Percentiles rank a stretch among this genome's conserved stretches.
Conservation (phyloP, 2,888 invertebrate genomes). For the Vanessa cardui region DNA sequence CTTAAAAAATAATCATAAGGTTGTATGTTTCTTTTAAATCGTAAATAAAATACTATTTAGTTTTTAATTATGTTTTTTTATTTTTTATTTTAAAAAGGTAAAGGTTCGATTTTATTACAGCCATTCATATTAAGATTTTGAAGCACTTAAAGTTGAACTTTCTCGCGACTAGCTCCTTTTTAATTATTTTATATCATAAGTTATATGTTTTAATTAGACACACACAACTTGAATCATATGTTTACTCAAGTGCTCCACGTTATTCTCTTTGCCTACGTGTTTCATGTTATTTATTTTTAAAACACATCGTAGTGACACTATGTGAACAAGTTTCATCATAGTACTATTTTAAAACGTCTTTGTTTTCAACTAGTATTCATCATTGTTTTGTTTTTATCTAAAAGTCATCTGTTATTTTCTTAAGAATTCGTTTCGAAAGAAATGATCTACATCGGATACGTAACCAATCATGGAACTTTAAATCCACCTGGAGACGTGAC, state of each 20-base stretch:
- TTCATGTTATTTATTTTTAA: conserved; percentile 32
- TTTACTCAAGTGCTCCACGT: conserved; percentile 63
- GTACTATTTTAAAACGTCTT: conserved; percentile 49
- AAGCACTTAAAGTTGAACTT: neutral
- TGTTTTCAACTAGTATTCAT: conserved; percentile 35
- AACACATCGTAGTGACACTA: conserved; percentile 39
- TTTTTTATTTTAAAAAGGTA: too few species aligned
- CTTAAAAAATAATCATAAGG: neutral
- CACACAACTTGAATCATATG: conserved; percentile 58
- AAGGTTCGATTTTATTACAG: too few species aligned
- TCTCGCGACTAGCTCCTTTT: neutral
- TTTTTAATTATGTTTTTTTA: too few species aligned
- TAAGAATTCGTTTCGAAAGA: conserved; percentile 20
- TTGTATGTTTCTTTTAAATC: neutral
- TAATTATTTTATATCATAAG: neutral
- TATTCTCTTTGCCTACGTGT: conserved; percentile 22
- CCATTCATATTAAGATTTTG: too few species aligned
- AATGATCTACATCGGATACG: conserved; percentile 19
- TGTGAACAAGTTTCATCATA: conserved; percentile 48
- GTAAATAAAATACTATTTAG: too few species aligned
- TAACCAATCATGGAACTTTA: conserved; percentile 3
- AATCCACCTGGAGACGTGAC: conserved; percentile 12
- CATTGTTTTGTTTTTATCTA: conserved; percentile 32
- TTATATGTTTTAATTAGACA: conserved; percentile 13
- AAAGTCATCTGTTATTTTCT: conserved; percentile 21